These are phyloP conservation scores for Heliconius sara DNA, from an alignment of 2,888 invertebrate genomes.

Conservation along the genomic window DNA sequence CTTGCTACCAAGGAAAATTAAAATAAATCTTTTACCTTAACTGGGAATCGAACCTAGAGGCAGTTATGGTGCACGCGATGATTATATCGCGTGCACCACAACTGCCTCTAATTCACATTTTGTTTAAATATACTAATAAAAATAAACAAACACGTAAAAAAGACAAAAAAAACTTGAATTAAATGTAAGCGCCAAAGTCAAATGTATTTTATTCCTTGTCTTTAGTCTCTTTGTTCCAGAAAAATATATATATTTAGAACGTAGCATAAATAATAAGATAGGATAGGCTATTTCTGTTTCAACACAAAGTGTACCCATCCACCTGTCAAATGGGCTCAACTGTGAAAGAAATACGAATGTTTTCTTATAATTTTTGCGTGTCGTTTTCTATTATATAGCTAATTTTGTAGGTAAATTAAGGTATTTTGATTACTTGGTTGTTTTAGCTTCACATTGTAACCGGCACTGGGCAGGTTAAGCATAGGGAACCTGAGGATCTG, in stretches of 20 bases:
- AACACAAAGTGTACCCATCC: not conserved
- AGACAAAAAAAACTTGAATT: not conserved
- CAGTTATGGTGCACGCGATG: too few relatives aligned
- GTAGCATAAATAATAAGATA: constrained; percentile 9
- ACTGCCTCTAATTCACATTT: too few relatives aligned
- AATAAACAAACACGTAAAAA: not conserved
- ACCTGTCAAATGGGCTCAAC: constrained; percentile 10
- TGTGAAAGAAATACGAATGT: not conserved
- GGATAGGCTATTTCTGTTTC: constrained; percentile 1
- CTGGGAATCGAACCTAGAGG: not conserved
- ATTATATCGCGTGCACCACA: not conserved
- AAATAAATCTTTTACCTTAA: not conserved
- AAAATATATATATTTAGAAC: not conserved
- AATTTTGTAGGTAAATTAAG: not conserved
- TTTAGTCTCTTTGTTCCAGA: too few relatives aligned
- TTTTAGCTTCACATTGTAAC: not conserved
- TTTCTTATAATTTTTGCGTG: not conserved
- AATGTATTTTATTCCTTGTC: not conserved
- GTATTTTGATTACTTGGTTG: not conserved
- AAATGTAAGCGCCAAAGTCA: not conserved
- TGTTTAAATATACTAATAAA: too few relatives aligned
- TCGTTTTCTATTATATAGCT: not conserved
- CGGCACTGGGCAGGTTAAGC: too few relatives aligned
- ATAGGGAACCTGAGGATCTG: too few relatives aligned
- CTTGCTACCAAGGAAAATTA: not conserved